These are phyloP conservation scores for Torymus aiolomorphi DNA, from an alignment of 2,888 invertebrate species.

Conservation along the genomic window DNA sequence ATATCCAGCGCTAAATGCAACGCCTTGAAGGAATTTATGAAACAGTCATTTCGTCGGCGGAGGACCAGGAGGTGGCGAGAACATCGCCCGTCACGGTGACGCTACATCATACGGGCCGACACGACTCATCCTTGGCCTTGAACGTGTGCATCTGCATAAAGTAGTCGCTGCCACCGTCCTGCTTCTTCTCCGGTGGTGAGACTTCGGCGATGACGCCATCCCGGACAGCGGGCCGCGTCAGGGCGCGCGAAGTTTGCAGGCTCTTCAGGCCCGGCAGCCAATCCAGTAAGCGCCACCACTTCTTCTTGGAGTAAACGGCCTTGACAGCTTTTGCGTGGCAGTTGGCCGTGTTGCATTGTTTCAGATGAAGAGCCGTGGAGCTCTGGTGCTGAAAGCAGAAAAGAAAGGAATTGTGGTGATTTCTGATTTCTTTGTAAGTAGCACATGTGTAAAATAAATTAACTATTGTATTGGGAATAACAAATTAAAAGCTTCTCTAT, in stretches of 20 bases:
- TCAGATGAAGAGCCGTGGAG: neutral
- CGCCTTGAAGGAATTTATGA: conserved; percentile 11
- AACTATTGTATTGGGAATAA: no score
- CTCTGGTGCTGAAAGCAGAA: conserved; percentile 35
- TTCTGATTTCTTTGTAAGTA: no score
- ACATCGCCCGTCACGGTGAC: neutral
- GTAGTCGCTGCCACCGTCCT: conserved; percentile 69
- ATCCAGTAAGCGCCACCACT: conserved; percentile 70
- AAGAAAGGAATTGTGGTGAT: no score
- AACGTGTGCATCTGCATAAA: conserved; percentile 70
- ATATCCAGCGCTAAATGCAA: no score
- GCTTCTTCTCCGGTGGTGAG: conserved; percentile 58
- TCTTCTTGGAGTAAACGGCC: conserved; percentile 59
- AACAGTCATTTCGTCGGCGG: conserved; percentile 22
- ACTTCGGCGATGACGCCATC: conserved; percentile 61
- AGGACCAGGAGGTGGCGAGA: conserved; percentile 7
- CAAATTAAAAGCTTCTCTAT: no score
- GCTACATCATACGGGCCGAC: conserved; percentile 47
- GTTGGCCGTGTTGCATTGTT: conserved; percentile 8
- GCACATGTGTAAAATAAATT: no score
- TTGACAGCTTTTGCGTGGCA: neutral
- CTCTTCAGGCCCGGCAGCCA: conserved; percentile 68
- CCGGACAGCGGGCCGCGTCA: conserved; percentile 38
- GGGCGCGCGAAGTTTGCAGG: conserved; percentile 50
- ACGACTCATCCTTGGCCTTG: conserved; percentile 43